Base-by-base conservation (phyloP, 2,797 vertebrate species). In the Bovichtus variegatus region DNA sequence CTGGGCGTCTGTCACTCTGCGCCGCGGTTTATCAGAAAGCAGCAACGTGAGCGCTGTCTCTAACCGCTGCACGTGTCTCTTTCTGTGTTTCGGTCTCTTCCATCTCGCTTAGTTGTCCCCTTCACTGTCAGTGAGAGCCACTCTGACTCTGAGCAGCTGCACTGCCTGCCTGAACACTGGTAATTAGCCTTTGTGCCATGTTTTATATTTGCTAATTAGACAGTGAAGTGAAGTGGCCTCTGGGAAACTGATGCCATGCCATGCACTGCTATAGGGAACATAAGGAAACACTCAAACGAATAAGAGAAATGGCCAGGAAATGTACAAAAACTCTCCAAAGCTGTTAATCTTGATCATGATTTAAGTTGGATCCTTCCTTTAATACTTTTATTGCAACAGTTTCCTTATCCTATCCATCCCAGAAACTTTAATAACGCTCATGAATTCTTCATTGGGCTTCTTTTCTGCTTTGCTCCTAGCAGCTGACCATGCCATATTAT, bases 391-490 rank as follows among this genome's bases (percentile, higher is more conserved):
- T 50, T 46, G 5, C 9, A 38, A 3, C 43, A 53, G 6, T 7
- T 71, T 46, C 10, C 34, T 49, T 16, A 58, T 74, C 15, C 11
- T 9, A 2, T 50, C 6, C 23, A 9, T 31, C 23, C 3, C 13
- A 46, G 23, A 66, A 27, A 21, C 57, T 78, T 76, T 47, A 83
- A 63, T 87, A 77, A 73, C 23, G 6, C 1, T 46, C 66, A 79
- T 31, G 5, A 65, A 76, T 90, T 78, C 41, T 81, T 81, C 21
- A 81, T 81, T 61, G 41, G 54, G 71, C 34, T 12, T 47, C 55
- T 60, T 61, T 69, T 69, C 57, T 31, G 49, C 38, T 71, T 50
- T 15, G 66, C 82, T 71, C 1, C 2, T 43, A 72, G 69, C 78
- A 60, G 65, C 25, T 62, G 71, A 75, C 58, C 62, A 70, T 4